A percentile compares a stretch with the other conserved stretches of the same genome.
These are phyloP conservation scores for Xenentodon cancila DNA, from an alignment of 2,797 vertebrate genomes.

Conservation along the genomic window DNA sequence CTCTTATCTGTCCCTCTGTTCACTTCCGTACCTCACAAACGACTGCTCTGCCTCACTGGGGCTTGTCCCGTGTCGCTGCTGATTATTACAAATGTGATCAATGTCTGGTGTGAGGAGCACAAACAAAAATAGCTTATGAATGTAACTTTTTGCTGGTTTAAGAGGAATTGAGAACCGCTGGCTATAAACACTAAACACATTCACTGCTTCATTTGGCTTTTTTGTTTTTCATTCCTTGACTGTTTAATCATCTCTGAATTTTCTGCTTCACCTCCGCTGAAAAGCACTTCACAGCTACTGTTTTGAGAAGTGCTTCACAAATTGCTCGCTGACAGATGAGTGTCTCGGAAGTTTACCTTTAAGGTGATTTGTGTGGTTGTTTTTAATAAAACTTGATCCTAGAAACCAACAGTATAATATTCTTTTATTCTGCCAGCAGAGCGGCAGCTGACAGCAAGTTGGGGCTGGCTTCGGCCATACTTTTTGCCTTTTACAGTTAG, in stretches of 20 bases:
- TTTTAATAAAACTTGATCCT: slow-evolving; percentile 37
- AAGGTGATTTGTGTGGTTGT: slow-evolving; percentile 22
- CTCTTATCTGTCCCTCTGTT: too few relatives aligned
- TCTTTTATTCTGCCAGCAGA: slow-evolving; percentile 9
- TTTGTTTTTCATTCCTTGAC: neutral
- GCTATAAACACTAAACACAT: neutral
- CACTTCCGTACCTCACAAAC: too few relatives aligned
- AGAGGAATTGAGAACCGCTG: neutral
- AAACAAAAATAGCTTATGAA: neutral
- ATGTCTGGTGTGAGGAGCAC: neutral
- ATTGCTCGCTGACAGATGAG: slow-evolving; percentile 44
- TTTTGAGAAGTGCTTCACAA: slow-evolving; percentile 23
- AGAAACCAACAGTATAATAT: slow-evolving; percentile 12
- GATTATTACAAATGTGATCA: too few relatives aligned
- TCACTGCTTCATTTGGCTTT: neutral
- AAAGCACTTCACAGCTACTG: slow-evolving; percentile 23
- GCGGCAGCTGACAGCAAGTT: slow-evolving; percentile 28
- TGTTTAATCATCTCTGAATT: neutral
- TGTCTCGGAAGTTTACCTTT: slow-evolving; percentile 15
- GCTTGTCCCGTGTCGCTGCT: too few relatives aligned
- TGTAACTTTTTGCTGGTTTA: neutral
- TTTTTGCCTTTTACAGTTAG: slow-evolving; percentile 26
- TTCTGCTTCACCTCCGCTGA: neutral
- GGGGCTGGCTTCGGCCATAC: slow-evolving; percentile 29
- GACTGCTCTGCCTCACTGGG: too few relatives aligned